Evolutionary conservation across 2,113 vertebrate species (phyloP).

Genomic region (Elephantulus edwardii): DNA sequence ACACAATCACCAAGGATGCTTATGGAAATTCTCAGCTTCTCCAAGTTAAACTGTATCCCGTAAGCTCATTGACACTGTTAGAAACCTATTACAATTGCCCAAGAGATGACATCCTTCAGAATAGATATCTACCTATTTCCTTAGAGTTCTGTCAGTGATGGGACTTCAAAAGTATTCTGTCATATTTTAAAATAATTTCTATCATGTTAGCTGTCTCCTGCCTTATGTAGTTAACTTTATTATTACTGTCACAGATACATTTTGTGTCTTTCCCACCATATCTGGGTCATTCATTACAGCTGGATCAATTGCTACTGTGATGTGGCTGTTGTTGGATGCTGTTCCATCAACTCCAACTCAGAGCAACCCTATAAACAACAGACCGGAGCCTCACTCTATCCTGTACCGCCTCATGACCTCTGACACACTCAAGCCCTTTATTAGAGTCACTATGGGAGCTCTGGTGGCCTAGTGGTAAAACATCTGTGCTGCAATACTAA

Average conservation of each 20-base stretch:
- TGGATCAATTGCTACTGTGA: not conserved
- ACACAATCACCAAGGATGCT: not conserved
- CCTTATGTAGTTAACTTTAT: not conserved
- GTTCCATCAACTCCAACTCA: no score
- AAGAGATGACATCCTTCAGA: not conserved
- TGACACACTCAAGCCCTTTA: no score
- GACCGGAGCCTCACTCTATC: no score
- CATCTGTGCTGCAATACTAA: no score
- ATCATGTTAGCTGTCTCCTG: not conserved
- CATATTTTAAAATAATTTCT: not conserved
- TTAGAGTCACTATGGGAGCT: no score
- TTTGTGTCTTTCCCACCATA: conserved; percentile 14
- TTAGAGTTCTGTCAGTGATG: not conserved
- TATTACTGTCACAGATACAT: not conserved
- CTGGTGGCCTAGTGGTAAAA: no score
- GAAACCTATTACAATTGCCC: not conserved
- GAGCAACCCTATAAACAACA: no score
- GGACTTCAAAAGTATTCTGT: not conserved
- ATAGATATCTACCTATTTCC: not conserved
- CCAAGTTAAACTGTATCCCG: not conserved
- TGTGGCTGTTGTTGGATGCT: no score
- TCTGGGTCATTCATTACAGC: not conserved
- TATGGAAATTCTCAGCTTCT: not conserved
- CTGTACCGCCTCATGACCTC: no score
- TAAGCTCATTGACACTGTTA: not conserved